phyloP scores from a whole-genome alignment of 1,140 invertebrate species.

The Drosophila ohnishii region DNA sequence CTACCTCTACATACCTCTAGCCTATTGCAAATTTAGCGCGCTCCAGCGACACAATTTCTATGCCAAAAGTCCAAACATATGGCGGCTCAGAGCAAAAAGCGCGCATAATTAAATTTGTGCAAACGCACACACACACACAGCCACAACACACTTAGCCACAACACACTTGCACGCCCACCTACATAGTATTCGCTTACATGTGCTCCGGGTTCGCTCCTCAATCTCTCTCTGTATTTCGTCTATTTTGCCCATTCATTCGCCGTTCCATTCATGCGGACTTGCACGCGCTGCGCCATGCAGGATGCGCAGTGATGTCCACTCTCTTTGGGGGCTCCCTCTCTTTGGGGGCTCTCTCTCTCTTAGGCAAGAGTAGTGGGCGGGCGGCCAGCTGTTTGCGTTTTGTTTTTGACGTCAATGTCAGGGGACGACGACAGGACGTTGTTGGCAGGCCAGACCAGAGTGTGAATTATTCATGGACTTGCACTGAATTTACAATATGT shows the following conservation, averaged over 20 bases:
- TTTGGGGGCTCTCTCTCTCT: constrained; percentile 36
- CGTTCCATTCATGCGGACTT: constrained; percentile 73
- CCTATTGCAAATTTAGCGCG: constrained; percentile 68
- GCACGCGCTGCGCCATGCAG: constrained; percentile 77
- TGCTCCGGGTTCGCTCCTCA: constrained; percentile 24
- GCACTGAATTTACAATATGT: constrained; percentile 63
- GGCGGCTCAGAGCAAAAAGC: constrained; percentile 50
- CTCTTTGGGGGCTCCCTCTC: constrained; percentile 28
- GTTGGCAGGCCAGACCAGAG: constrained; percentile 38
- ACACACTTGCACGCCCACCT: constrained; percentile 8
- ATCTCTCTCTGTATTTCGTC: constrained; percentile 26
- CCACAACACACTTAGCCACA: neutral
- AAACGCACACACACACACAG: constrained; percentile 27
- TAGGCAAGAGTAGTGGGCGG: constrained; percentile 57
- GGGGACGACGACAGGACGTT: constrained; percentile 31
- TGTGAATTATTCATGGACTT: constrained; percentile 73
- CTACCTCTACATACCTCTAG: constrained; percentile 14
- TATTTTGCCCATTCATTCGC: constrained; percentile 60
- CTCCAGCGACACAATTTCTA: constrained; percentile 68
- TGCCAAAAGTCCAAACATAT: constrained; percentile 73
- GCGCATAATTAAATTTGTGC: constrained; percentile 76
- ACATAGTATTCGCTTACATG: constrained; percentile 41
- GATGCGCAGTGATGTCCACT: constrained; percentile 64
- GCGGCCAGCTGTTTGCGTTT: constrained; percentile 62
- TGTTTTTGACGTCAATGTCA: constrained; percentile 78